Evolutionary conservation across 1,140 invertebrate species (phyloP).

Genomic region (Diachasma alloeum): DNA sequence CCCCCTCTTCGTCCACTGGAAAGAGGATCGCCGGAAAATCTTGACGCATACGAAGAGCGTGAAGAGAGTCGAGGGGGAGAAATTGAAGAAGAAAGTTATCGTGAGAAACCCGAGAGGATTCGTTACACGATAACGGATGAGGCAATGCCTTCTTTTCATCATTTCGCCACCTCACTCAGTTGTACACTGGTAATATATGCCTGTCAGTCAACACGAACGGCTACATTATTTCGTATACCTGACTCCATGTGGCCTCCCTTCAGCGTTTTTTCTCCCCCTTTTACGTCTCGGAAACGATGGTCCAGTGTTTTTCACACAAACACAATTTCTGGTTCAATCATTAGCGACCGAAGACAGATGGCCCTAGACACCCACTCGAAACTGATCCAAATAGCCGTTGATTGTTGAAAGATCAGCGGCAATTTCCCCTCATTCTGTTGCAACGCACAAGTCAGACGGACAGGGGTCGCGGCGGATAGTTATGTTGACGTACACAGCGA

Average conservation of each 20-base stretch:
- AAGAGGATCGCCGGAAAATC: not conserved
- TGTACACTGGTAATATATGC: not conserved
- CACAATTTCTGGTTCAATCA: not conserved
- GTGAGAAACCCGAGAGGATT: not conserved
- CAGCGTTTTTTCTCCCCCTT: not conserved
- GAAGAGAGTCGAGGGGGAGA: not conserved
- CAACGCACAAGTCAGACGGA: not conserved
- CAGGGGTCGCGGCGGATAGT: not conserved
- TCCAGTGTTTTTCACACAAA: not conserved
- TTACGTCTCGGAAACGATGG: not conserved
- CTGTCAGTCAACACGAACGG: not conserved
- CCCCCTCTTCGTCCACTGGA: not conserved
- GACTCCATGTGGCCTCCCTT: not conserved
- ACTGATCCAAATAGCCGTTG: not conserved
- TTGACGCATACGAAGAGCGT: not conserved
- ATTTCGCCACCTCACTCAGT: not conserved
- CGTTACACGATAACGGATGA: conserved; percentile 6
- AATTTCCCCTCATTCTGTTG: too few species aligned
- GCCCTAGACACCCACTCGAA: not conserved
- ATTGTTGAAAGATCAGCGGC: not conserved
- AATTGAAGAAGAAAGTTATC: not conserved
- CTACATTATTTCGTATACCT: conserved; percentile 5
- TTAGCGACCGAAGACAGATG: not conserved
- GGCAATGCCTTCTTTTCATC: not conserved
- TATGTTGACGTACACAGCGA: not conserved